phyloP scores from a whole-genome alignment of 2,797 vertebrate genomes.

The Amblyraja radiata region DNA sequence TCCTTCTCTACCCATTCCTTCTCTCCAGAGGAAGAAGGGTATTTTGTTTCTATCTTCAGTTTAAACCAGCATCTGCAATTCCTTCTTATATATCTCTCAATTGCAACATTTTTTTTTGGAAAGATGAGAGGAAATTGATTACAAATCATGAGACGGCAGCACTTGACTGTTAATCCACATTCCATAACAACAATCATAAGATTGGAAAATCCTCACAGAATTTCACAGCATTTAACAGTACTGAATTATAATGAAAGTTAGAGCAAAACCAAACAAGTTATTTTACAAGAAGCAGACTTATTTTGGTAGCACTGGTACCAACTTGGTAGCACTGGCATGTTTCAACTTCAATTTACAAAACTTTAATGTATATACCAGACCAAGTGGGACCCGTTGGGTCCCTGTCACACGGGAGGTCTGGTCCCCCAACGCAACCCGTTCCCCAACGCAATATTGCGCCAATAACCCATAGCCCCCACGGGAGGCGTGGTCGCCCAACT shows the following conservation, averaged over 20 bases:
- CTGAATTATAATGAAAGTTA: not conserved
- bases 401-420: too few species aligned
- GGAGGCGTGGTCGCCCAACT: too few species aligned
- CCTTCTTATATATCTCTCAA: not conserved
- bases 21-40: too few species aligned
- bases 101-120: not conserved
- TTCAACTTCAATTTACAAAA: not conserved
- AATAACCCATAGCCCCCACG: too few species aligned
- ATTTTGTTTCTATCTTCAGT: too few species aligned
- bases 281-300: not conserved
- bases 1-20: too few species aligned
- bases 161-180: not conserved
- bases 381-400: too few species aligned
- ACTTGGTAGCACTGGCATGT: not conserved
- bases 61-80: too few species aligned
- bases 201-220: not conserved
- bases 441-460: too few species aligned
- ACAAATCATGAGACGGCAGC: not conserved
- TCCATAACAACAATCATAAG: not conserved
- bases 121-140: not conserved
- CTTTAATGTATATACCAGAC: not conserved
- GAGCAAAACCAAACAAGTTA: not conserved
- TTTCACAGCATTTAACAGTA: not conserved
- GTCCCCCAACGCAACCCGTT: too few species aligned
- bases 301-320: not conserved